Conservation (phyloP, 2,888 invertebrate species). For the Cosmorhoe ocellata region DNA sequence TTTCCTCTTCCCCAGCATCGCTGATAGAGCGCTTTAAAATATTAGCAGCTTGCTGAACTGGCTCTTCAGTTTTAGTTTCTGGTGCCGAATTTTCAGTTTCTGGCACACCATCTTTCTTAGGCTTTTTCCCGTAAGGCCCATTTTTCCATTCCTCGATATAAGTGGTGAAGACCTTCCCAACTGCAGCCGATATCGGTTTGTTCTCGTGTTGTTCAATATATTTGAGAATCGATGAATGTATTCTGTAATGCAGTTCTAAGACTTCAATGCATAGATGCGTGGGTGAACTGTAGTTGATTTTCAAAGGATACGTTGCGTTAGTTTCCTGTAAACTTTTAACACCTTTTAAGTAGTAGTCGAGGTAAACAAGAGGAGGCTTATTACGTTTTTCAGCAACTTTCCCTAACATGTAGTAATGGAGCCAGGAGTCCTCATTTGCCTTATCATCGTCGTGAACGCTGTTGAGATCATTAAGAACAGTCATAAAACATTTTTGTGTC, state of each 20-base stretch:
- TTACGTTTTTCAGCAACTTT: conserved; percentile 95
- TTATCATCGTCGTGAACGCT: conserved; percentile 78
- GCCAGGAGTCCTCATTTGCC: conserved; percentile 93
- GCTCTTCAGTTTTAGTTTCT: conserved; percentile 52
- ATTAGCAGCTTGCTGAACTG: conserved; percentile 71
- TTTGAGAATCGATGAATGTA: conserved; percentile 94
- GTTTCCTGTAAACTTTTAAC: conserved; percentile 89
- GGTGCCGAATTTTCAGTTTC: conserved; percentile 42
- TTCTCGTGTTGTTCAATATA: conserved; percentile 90
- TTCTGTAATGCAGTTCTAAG: conserved; percentile 91
- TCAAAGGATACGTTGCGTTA: conserved; percentile 91
- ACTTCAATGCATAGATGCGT: conserved; percentile 93
- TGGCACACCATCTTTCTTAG: conserved; percentile 52
- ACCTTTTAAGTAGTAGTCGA: conserved; percentile 91
- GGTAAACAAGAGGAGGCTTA: conserved; percentile 87
- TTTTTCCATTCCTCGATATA: conserved; percentile 79
- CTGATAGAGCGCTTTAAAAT: conserved; percentile 75
- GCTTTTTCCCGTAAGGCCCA: conserved; percentile 67
- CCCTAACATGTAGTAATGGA: conserved; percentile 97
- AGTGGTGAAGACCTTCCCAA: conserved; percentile 83
- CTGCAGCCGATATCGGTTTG: conserved; percentile 83
- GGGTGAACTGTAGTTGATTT: conserved; percentile 92
- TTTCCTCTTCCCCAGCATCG: conserved; percentile 73
- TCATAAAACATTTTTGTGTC: conserved; percentile 90
- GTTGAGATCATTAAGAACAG: conserved; percentile 84